Evolutionary conservation across 2,888 invertebrate species (phyloP).

Genomic region (Nycteola revayana): DNA sequence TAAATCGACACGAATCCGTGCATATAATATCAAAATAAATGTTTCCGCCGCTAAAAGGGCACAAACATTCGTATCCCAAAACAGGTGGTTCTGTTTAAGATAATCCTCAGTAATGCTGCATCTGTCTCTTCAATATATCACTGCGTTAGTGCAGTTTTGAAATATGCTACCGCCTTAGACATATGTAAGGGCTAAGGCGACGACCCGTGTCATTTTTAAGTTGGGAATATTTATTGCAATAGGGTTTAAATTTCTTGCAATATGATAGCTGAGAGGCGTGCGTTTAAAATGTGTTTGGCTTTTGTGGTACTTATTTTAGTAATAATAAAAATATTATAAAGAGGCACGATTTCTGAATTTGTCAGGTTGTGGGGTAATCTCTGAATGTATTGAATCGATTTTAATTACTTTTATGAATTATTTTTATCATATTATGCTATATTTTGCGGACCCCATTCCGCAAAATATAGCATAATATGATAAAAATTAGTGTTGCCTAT

Average conservation of each 20-base stretch:
- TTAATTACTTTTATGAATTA: too few relatives aligned
- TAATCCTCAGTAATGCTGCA: conserved; percentile 67
- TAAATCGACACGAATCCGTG: conserved; percentile 34
- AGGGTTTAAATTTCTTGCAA: background rate
- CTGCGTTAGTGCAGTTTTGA: conserved; percentile 44
- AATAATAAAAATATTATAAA: too few relatives aligned
- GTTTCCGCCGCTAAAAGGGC: conserved; percentile 61
- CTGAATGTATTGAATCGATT: too few relatives aligned
- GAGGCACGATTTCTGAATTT: too few relatives aligned
- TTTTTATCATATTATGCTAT: too few relatives aligned
- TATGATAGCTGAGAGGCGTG: background rate
- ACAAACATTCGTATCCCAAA: conserved; percentile 48
- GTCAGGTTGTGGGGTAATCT: too few relatives aligned
- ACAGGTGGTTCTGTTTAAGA: conserved; percentile 75
- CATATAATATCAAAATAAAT: conserved; percentile 49
- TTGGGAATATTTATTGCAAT: conserved; percentile 24
- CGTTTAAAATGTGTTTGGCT: too few relatives aligned
- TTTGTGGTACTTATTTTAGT: too few relatives aligned
- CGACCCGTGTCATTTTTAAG: conserved; percentile 53
- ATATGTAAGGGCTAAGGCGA: conserved; percentile 55
- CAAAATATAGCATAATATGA: too few relatives aligned
- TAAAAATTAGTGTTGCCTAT: too few relatives aligned
- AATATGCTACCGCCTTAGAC: conserved; percentile 57
- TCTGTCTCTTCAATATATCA: conserved; percentile 57
- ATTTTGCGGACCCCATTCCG: too few relatives aligned